A percentile compares a stretch with the other conserved stretches of the same genome.
Conservation (phyloP, 2,113 vertebrate genomes). For the Columba janthina region DNA sequence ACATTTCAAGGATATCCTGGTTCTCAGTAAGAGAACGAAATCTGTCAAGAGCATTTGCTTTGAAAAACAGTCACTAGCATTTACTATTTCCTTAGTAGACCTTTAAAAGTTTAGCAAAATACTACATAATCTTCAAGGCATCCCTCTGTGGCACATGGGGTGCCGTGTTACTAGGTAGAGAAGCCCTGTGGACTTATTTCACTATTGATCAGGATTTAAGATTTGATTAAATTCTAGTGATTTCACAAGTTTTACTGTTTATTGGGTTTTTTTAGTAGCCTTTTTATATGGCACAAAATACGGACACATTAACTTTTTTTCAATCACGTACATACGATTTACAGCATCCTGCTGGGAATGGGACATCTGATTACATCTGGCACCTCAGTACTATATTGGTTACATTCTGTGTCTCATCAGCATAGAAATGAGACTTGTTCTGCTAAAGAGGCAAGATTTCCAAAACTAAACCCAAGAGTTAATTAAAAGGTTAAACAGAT, state of each 20-base stretch:
- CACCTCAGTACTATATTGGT: not conserved
- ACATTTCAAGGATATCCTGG: not conserved
- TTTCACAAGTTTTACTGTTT: not conserved
- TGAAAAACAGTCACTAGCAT: not conserved
- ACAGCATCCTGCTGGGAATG: not conserved
- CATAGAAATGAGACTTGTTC: not conserved
- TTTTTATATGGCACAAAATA: not conserved
- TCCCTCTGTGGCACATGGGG: not conserved
- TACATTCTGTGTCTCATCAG: not conserved
- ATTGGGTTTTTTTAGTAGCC: not conserved
- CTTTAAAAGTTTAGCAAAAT: not conserved
- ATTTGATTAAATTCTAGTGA: not conserved
- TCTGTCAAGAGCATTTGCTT: not conserved
- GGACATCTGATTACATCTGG: not conserved
- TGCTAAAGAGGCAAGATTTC: not conserved
- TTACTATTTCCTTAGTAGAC: not conserved
- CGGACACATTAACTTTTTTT: not conserved
- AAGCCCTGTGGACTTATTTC: not conserved
- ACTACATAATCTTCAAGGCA: not conserved
- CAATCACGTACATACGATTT: not conserved
- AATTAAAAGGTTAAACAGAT: constrained; percentile 7
- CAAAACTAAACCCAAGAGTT: not conserved
- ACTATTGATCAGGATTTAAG: not conserved
- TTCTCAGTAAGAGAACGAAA: not conserved
- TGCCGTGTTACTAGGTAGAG: not conserved